Percentiles rank a stretch among this genome's conserved stretches.
These are phyloP conservation scores for Gasterosteus nipponicus DNA, from an alignment of 2,113 vertebrate species.

Conservation along the genomic window DNA sequence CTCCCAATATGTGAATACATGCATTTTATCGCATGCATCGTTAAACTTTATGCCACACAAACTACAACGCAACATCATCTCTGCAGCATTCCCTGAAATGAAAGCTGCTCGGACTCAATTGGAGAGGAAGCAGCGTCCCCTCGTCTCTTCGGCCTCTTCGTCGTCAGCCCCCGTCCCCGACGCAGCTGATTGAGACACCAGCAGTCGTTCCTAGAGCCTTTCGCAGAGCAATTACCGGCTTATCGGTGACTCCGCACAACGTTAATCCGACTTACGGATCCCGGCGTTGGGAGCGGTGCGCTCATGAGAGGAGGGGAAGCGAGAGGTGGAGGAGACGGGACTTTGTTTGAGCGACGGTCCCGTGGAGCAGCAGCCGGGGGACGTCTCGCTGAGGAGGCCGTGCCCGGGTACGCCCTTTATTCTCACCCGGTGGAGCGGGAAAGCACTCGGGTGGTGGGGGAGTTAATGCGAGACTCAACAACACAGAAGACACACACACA, in stretches of 20 bases:
- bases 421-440: constrained; percentile 59
- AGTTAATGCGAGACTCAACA: constrained; percentile 22
- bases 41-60: too few species aligned
- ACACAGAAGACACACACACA: not conserved
- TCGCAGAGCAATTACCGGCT: constrained; percentile 55
- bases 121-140: not conserved
- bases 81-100: not conserved
- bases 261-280: constrained; percentile 71
- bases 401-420: constrained; percentile 48
- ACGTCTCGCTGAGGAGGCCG: constrained; percentile 64
- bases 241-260: constrained; percentile 61
- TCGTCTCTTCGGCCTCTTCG: not conserved
- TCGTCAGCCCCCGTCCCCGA: too few species aligned
- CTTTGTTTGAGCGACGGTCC: constrained; percentile 68
- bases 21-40: too few species aligned
- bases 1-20: too few species aligned
- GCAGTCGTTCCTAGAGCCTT: constrained; percentile 36
- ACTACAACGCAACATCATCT: not conserved
- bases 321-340: constrained; percentile 53
- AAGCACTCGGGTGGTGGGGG: constrained; percentile 47
- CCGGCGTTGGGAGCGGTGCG: constrained; percentile 47
- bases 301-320: constrained; percentile 54
- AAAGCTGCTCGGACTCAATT: not conserved
- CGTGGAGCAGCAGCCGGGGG: constrained; percentile 29
- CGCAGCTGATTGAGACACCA: constrained; percentile 32